A percentile compares a stretch with the other conserved stretches of the same genome.
Evolutionary conservation across 2,797 vertebrate species (phyloP).

Genomic region (Clangula hyemalis): DNA sequence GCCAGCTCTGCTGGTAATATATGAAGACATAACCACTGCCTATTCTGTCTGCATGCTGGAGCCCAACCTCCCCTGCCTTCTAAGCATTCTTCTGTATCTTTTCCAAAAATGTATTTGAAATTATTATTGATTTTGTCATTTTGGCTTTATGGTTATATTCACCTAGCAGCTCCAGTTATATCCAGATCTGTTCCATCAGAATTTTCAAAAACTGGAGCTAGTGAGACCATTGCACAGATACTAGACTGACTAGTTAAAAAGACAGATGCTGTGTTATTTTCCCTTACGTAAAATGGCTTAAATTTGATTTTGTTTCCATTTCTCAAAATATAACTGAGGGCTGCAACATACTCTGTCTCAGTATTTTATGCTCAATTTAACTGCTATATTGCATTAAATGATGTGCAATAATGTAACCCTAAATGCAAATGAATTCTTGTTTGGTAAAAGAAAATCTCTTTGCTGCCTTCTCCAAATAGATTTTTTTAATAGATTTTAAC

Average conservation of each 20-base stretch:
- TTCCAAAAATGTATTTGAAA: conserved; percentile 42
- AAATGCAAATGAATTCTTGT: conserved; percentile 44
- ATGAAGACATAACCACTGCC: neutral
- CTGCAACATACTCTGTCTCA: neutral
- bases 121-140: conserved; percentile 69
- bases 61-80: neutral
- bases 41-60: neutral
- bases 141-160: conserved; percentile 18
- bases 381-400: conserved; percentile 48
- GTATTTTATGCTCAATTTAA: conserved; percentile 67
- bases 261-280: neutral
- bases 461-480: conserved; percentile 13
- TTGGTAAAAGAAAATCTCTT: neutral
- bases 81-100: conserved; percentile 30
- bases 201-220: conserved; percentile 8
- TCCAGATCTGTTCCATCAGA: neutral
- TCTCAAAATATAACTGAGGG: conserved; percentile 14
- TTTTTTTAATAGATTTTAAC: conserved; percentile 21
- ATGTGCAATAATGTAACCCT: conserved; percentile 53
- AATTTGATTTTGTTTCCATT: conserved; percentile 26
- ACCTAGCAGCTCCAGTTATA: neutral
- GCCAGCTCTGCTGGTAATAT: conserved; percentile 38
- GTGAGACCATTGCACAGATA: neutral
- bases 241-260: conserved; percentile 10
- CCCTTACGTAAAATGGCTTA: neutral